Base-by-base conservation (phyloP, 2,113 vertebrate species). In the Regulus satrapa region DNA sequence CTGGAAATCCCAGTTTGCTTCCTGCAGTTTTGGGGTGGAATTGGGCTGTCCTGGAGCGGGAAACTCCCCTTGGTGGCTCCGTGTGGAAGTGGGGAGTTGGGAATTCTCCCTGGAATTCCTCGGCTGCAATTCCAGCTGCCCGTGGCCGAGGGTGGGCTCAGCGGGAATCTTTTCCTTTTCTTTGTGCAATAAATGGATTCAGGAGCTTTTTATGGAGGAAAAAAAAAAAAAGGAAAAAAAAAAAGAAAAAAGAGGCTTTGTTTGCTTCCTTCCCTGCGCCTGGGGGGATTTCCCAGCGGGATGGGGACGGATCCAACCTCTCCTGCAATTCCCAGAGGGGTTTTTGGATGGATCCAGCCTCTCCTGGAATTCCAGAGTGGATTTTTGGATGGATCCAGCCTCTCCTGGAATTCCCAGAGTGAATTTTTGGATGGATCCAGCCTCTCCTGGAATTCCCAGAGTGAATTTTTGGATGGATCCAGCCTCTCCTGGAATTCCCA, bases 121-220 rank as follows among this genome's bases (percentile, higher is more conserved):
- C 32, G 75, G 46, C 54, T 84, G 23, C 6, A 84, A 69, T 59
- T 58, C 63, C 87, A 71, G 18, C 56, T 1, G 78, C 67, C 85
- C 66, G 34, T 32, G 85, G 59, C 64, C 45, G 36, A 72, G 55
- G 83, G 23, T 43, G 61, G 38, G 25, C 40, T 54, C 14, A 15
- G 80, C 36, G 88, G 31, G 87, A 79, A 59, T 52, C 69, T 77
- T 59, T 66, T 68, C 64, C 62, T 72, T 72, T 56, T 73, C 90
- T 91, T 88, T 73, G 92, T 96, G 92, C 96, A 97, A 94, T 96
- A 97, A 96, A 89, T 14, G 88, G 52, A 85, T 76, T 64, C 46
- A 36, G 89, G 73, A 48, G 89, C 59, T 94, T 95, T 96, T 94
- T 51, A 58, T 32, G 52, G 71, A 75, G 24, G 28, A 20, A 31